Conservation (phyloP, 2,797 vertebrate genomes). For the Poeciliopsis infans region DNA sequence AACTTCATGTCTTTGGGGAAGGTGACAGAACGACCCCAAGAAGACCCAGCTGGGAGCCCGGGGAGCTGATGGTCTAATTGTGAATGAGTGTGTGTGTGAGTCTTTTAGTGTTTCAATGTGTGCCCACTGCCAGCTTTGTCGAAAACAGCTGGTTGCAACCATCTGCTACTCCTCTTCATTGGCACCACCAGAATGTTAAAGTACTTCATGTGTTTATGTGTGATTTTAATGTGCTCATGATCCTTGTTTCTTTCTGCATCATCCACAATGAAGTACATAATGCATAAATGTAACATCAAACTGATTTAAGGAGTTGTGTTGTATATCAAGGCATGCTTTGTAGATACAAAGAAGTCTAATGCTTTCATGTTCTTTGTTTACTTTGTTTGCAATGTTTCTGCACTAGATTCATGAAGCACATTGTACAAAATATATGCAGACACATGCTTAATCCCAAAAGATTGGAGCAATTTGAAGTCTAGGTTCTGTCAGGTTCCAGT, state of each 20-base stretch:
- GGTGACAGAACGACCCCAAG: constrained; percentile 64
- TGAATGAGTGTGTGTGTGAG: constrained; percentile 41
- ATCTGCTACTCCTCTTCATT: constrained; percentile 77
- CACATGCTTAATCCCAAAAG: not conserved
- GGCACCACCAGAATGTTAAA: constrained; percentile 50
- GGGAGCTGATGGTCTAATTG: constrained; percentile 65
- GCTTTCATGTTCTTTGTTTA: not conserved
- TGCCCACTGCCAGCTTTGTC: constrained; percentile 72
- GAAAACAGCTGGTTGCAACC: constrained; percentile 83
- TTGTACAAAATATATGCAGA: not conserved
- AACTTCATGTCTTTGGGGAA: constrained; percentile 67
- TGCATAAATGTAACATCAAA: constrained; percentile 24
- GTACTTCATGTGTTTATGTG: constrained; percentile 35
- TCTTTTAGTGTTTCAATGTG: constrained; percentile 64
- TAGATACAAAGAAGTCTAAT: not conserved
- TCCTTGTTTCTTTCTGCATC: constrained; percentile 19
- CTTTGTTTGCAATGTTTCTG: not conserved
- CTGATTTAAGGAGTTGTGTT: constrained; percentile 25
- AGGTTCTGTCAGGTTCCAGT: not conserved
- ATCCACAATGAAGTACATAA: constrained; percentile 35
- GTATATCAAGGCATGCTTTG: not conserved
- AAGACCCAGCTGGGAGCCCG: constrained; percentile 68
- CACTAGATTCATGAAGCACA: not conserved
- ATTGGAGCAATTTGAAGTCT: not conserved
- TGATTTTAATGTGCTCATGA: constrained; percentile 40